A percentile compares a stretch with the other conserved stretches of the same genome.
Evolutionary conservation across 1,140 invertebrate genomes (phyloP).

Genomic region (Lepidurus couesii): DNA sequence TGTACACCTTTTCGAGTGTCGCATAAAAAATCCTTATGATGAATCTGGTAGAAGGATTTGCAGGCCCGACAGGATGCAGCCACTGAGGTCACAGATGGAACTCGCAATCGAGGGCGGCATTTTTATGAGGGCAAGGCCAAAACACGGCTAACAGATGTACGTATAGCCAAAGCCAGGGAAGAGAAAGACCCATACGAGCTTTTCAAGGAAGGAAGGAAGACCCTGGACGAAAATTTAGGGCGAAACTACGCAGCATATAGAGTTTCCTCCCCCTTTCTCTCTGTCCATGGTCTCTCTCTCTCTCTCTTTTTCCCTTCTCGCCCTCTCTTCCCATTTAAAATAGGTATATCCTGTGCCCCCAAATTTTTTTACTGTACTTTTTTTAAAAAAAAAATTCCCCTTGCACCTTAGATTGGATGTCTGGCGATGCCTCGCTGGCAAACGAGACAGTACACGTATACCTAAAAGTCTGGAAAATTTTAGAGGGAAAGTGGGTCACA

Average conservation of each 20-base stretch:
- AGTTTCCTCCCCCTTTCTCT: neutral
- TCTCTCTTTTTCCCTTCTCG: neutral
- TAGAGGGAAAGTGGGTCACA: slow-evolving; percentile 7
- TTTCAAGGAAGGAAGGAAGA: slow-evolving; percentile 13
- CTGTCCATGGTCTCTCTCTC: neutral
- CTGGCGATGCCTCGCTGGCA: neutral
- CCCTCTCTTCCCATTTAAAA: neutral
- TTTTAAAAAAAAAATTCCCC: neutral
- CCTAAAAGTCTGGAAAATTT: neutral
- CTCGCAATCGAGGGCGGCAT: slow-evolving; percentile 3
- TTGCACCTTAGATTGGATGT: neutral
- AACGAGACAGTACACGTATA: neutral
- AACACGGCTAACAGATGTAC: neutral
- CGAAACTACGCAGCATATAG: neutral
- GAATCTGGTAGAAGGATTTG: neutral
- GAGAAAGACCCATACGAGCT: neutral
- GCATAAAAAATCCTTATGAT: too few species aligned
- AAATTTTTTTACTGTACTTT: neutral
- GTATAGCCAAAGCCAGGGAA: neutral
- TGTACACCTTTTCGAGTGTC: too few species aligned
- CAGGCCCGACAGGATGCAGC: neutral
- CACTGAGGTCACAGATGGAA: slow-evolving; percentile 7
- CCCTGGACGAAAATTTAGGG: neutral
- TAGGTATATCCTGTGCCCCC: slow-evolving; percentile 2
- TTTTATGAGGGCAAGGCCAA: neutral